These are phyloP conservation scores for Dendrocopos noguchii DNA, from an alignment of 2,113 vertebrate species.

Conservation along the genomic window DNA sequence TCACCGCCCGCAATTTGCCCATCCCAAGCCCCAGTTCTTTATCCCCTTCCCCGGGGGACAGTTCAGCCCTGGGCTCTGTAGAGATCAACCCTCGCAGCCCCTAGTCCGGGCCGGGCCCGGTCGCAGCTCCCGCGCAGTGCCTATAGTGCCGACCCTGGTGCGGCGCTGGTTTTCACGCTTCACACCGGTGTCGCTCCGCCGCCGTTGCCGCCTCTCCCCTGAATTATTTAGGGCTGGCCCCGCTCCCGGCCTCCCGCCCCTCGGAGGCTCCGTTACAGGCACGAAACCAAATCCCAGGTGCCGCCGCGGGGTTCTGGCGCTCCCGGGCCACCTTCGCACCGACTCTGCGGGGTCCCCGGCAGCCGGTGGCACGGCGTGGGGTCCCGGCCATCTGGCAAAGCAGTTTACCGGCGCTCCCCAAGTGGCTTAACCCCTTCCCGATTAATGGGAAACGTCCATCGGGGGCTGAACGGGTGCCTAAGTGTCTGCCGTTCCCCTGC, in stretches of 20 bases:
- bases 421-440: constrained; percentile 4
- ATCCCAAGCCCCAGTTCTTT: neutral
- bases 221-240: constrained; percentile 68
- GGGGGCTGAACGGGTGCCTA: neutral
- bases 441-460: neutral
- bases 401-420: neutral
- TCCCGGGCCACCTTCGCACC: neutral
- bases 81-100: neutral
- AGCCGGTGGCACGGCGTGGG: neutral
- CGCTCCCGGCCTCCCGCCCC: neutral
- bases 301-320: neutral
- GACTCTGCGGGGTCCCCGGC: fast-evolving
- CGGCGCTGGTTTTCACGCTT: neutral
- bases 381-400: constrained; percentile 49
- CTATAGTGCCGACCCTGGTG: fast-evolving
- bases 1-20: neutral
- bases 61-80: neutral
- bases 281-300: constrained; percentile 52
- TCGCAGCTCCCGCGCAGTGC: neutral
- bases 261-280: constrained; percentile 58
- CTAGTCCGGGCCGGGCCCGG: neutral
- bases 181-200: neutral
- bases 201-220: constrained; percentile 17
- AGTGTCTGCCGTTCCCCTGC: fast-evolving
- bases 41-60: neutral